phyloP scores from a whole-genome alignment of 2,113 vertebrate genomes.

The Chamaea fasciata region DNA sequence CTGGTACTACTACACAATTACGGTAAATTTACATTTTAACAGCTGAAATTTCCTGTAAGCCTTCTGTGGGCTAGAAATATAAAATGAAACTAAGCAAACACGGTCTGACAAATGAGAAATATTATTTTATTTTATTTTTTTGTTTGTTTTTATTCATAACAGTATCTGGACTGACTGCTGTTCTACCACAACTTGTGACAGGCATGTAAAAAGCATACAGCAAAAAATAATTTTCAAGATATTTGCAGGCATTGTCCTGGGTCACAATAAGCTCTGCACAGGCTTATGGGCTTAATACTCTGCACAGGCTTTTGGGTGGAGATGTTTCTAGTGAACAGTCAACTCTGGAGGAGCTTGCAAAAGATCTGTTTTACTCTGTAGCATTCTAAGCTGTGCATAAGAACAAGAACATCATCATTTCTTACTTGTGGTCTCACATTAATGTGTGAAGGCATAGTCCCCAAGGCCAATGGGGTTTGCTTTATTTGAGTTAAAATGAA shows the following conservation, averaged over 20 bases:
- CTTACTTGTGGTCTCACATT: background rate
- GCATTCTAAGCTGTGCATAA: background rate
- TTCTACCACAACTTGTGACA: background rate
- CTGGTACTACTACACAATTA: constrained; percentile 68
- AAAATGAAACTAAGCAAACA: constrained; percentile 51
- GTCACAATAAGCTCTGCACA: background rate
- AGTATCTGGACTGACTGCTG: background rate
- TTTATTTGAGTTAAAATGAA: background rate
- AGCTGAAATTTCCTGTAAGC: constrained; percentile 77
- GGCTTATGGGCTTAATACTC: background rate
- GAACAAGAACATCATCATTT: background rate
- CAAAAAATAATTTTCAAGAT: background rate
- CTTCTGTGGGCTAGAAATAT: constrained; percentile 58
- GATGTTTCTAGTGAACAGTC: background rate
- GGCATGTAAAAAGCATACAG: background rate
- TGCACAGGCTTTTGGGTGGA: background rate
- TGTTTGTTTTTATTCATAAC: background rate
- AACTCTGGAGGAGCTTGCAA: background rate
- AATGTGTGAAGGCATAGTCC: background rate
- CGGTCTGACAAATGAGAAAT: constrained; percentile 5
- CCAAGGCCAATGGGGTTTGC: background rate
- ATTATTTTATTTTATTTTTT: background rate
- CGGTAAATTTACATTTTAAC: constrained; percentile 72
- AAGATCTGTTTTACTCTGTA: background rate
- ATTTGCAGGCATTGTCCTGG: background rate